phyloP scores from a whole-genome alignment of 2,888 invertebrate species.

The Eudemis profundana region DNA sequence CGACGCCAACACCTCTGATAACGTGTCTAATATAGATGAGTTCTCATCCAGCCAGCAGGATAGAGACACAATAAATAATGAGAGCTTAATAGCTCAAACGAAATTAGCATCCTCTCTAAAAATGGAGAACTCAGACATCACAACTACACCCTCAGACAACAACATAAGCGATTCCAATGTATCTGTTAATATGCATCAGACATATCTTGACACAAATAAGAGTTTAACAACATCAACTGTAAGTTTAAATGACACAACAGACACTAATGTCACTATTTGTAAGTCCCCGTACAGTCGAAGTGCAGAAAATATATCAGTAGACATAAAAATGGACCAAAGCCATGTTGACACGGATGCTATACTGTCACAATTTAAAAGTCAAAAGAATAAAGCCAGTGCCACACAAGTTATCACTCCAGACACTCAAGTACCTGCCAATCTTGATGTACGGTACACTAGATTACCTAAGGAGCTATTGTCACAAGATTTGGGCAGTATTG shows the following conservation, averaged over 20 bases:
- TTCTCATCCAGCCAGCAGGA: constrained; percentile 40
- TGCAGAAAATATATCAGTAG: constrained; percentile 70
- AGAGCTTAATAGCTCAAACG: background rate
- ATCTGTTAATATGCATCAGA: constrained; percentile 12
- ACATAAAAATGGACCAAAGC: constrained; percentile 47
- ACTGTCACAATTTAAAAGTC: constrained; percentile 64
- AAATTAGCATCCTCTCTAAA: constrained; percentile 22
- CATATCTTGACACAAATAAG: constrained; percentile 46
- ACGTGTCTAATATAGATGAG: constrained; percentile 49
- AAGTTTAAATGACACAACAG: constrained; percentile 63
- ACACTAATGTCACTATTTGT: constrained; percentile 51
- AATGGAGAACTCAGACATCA: constrained; percentile 27
- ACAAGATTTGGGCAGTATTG: constrained; percentile 77
- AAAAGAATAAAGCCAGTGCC: constrained; percentile 69
- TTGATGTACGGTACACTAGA: constrained; percentile 62
- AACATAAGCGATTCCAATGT: constrained; percentile 16
- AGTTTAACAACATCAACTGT: constrained; percentile 64
- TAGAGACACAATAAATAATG: background rate
- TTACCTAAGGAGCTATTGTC: constrained; percentile 74
- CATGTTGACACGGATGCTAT: constrained; percentile 68
- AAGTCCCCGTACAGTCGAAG: constrained; percentile 67
- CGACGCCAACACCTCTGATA: constrained; percentile 51
- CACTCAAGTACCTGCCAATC: constrained; percentile 43
- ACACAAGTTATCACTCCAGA: constrained; percentile 69
- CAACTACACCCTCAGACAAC: background rate